Evolutionary conservation across 1,140 invertebrate genomes (phyloP).

Genomic region (Papilio polytes): DNA sequence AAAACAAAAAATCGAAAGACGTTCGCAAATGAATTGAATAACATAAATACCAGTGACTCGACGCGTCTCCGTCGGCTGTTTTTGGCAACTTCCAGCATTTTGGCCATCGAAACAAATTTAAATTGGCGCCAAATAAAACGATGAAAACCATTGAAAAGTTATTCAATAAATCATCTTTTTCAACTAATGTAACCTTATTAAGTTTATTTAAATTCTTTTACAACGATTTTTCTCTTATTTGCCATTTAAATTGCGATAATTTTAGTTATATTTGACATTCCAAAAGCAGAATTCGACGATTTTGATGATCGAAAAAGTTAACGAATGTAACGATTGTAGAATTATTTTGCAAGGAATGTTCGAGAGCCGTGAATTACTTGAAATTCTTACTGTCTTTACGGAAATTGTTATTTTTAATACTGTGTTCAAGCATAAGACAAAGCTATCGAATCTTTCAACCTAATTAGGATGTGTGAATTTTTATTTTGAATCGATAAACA

Average conservation of each 20-base stretch:
- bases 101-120: conserved; percentile 20
- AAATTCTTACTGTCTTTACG: background rate
- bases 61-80: conserved; percentile 11
- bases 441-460: background rate
- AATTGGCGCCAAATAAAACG: conserved; percentile 11
- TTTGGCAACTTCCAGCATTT: conserved; percentile 8
- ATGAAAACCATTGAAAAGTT: background rate
- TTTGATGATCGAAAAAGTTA: conserved; percentile 2
- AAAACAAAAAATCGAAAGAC: background rate
- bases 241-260: background rate
- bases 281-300: background rate
- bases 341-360: background rate
- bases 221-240: background rate
- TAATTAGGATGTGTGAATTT: background rate
- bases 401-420: background rate
- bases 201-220: background rate
- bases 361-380: background rate
- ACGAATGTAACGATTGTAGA: background rate
- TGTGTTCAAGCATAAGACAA: background rate
- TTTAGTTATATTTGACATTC: conserved; percentile 15
- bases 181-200: conserved; percentile 8
- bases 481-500: background rate
- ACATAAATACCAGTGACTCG: conserved; percentile 3
- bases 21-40: conserved; percentile 18
- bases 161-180: conserved; percentile 22